phyloP scores from a whole-genome alignment of 2,797 vertebrate species.

The Lagorchestes hirsutus region DNA sequence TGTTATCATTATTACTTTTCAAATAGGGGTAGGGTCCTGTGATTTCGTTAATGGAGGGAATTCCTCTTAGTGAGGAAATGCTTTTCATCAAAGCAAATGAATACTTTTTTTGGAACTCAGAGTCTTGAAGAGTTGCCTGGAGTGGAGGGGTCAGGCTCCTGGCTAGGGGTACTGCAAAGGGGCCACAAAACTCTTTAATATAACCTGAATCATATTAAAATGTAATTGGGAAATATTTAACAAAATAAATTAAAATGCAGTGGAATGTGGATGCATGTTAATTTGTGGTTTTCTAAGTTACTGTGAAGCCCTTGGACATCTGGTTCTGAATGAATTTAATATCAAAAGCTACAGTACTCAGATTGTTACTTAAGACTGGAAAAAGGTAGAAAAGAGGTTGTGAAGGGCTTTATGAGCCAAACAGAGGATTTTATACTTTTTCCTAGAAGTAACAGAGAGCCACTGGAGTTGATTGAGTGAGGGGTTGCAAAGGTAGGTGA shows the following conservation, averaged over 20 bases:
- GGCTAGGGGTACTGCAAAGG: background rate
- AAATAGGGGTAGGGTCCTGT: background rate
- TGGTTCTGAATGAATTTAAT: background rate
- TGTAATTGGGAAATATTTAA: background rate
- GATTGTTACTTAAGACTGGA: background rate
- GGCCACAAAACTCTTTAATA: background rate
- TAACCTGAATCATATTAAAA: background rate
- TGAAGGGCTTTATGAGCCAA: no score
- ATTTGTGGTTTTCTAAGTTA: background rate
- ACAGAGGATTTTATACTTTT: no score
- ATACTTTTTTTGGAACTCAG: background rate
- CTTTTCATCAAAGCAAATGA: background rate
- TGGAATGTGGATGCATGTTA: background rate
- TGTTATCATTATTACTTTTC: background rate
- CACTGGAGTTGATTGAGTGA: no score
- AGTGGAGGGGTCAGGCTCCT: background rate
- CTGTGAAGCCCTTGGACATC: background rate
- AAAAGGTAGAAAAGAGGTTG: no score
- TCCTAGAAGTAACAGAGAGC: no score
- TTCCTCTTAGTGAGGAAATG: background rate
- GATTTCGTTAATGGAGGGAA: background rate
- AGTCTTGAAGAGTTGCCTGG: background rate
- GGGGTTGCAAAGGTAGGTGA: no score
- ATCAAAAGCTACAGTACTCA: background rate
- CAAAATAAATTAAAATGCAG: background rate